phyloP scores from a whole-genome alignment of 2,797 vertebrate genomes.

The Enteromius radiatus region DNA sequence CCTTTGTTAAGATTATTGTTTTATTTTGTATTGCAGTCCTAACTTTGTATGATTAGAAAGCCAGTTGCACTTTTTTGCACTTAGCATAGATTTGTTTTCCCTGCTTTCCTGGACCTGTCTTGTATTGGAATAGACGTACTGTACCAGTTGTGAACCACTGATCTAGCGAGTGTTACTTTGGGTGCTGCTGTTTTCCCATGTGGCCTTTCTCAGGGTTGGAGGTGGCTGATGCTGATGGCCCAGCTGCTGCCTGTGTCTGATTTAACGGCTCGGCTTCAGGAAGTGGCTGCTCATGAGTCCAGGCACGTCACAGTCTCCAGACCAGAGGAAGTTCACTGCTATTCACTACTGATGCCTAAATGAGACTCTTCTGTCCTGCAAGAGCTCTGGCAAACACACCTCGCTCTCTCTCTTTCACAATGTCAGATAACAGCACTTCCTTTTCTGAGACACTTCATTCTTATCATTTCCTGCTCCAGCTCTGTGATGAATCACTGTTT shows the following conservation, averaged over 20 bases:
- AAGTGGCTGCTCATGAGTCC: constrained; percentile 76
- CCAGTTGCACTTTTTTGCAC: background rate
- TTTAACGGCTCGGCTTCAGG: constrained; percentile 76
- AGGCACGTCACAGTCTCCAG: constrained; percentile 77
- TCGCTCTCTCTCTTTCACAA: constrained; percentile 12
- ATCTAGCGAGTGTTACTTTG: background rate
- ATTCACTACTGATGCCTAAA: constrained; percentile 79
- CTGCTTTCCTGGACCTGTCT: background rate
- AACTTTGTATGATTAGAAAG: too few species aligned
- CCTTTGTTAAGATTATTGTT: background rate
- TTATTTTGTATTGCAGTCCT: background rate
- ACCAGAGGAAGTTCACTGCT: constrained; percentile 80
- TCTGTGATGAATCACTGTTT: constrained; percentile 56
- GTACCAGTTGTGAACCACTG: background rate
- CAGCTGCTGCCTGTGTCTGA: constrained; percentile 72
- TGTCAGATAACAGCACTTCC: constrained; percentile 52
- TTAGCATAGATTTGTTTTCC: background rate
- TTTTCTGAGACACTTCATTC: constrained; percentile 57
- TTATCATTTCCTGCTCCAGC: constrained; percentile 40
- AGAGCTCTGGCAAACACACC: constrained; percentile 60
- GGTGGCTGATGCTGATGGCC: constrained; percentile 46
- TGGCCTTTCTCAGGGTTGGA: constrained; percentile 19
- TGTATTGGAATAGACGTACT: background rate
- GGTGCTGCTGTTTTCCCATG: constrained; percentile 14
- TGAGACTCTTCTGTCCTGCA: constrained; percentile 79